Percentiles rank a stretch among this genome's conserved stretches.
These are phyloP conservation scores for Meiosimyza decipiens DNA, from an alignment of 2,888 invertebrate species.

Conservation along the genomic window DNA sequence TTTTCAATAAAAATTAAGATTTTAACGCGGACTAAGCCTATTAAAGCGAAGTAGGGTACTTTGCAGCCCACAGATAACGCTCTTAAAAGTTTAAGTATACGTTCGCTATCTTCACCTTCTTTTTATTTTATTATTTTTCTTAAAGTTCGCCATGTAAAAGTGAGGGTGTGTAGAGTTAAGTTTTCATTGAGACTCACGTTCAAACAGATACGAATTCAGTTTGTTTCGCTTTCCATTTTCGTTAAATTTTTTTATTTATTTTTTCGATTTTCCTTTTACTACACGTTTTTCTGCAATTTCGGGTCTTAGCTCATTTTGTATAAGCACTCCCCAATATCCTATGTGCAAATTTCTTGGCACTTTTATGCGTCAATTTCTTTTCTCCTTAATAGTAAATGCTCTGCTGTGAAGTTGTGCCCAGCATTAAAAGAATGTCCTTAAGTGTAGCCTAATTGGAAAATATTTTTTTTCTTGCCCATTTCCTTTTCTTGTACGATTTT, in stretches of 20 bases:
- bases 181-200: slow-evolving; percentile 7
- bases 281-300: slow-evolving; percentile 30
- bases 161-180: not conserved
- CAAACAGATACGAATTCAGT: slow-evolving; percentile 37
- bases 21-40: too few relatives aligned
- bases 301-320: not conserved
- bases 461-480: not conserved
- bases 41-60: too few relatives aligned
- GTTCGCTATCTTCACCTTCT: not conserved
- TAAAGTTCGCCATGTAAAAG: not conserved
- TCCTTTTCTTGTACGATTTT: not conserved
- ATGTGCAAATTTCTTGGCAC: too few relatives aligned
- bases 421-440: not conserved
- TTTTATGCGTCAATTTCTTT: not conserved
- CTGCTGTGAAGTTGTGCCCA: not conserved
- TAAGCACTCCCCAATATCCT: too few relatives aligned
- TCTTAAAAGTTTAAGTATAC: too few relatives aligned
- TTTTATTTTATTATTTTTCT: not conserved
- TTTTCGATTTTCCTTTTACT: slow-evolving; percentile 34
- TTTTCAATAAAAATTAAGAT: too few relatives aligned
- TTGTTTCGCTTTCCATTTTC: slow-evolving; percentile 41
- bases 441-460: slow-evolving; percentile 23
- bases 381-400: too few relatives aligned
- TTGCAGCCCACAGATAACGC: too few relatives aligned
- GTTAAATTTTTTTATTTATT: slow-evolving; percentile 43